A percentile compares a stretch with the other conserved stretches of the same genome.
phyloP scores from a whole-genome alignment of 2,888 invertebrate genomes.

The Leucania comma region DNA sequence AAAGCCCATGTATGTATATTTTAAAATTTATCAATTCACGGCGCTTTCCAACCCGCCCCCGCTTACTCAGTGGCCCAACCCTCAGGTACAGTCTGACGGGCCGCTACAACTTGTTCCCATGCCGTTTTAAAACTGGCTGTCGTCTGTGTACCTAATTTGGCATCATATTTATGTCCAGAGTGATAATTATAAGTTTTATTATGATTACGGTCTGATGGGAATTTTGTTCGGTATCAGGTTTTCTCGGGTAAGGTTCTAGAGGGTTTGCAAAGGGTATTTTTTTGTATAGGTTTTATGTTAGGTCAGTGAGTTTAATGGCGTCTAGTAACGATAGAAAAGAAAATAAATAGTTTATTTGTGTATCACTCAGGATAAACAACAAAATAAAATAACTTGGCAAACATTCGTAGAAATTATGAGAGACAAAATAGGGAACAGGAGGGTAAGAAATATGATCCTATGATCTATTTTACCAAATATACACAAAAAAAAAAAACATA shows the following conservation, averaged over 20 bases:
- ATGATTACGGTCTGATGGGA: constrained; percentile 39
- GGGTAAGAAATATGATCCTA: no score
- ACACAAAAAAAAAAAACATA: no score
- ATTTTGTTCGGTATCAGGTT: constrained; percentile 5
- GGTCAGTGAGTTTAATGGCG: neutral
- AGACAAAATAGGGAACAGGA: no score
- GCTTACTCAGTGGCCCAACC: constrained; percentile 62
- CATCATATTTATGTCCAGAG: constrained; percentile 58
- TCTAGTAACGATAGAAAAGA: neutral
- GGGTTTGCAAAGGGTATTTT: neutral
- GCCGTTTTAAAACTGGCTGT: constrained; percentile 68
- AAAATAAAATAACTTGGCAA: no score
- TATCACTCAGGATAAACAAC: no score
- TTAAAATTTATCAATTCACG: no score
- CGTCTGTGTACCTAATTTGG: constrained; percentile 62
- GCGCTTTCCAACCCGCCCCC: neutral
- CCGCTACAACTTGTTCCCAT: constrained; percentile 77
- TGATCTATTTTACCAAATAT: no score
- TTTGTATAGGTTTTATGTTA: neutral
- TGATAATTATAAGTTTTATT: constrained; percentile 62
- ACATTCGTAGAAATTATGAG: no score
- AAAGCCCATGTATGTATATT: no score
- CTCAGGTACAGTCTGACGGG: constrained; percentile 65
- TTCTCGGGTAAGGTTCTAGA: constrained; percentile 11
- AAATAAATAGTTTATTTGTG: no score